Percentiles rank a stretch among this genome's conserved stretches.
These are phyloP conservation scores for Flabesymbios commensalis DNA, from an alignment of 2,888 invertebrate species.

Conservation along the genomic window DNA sequence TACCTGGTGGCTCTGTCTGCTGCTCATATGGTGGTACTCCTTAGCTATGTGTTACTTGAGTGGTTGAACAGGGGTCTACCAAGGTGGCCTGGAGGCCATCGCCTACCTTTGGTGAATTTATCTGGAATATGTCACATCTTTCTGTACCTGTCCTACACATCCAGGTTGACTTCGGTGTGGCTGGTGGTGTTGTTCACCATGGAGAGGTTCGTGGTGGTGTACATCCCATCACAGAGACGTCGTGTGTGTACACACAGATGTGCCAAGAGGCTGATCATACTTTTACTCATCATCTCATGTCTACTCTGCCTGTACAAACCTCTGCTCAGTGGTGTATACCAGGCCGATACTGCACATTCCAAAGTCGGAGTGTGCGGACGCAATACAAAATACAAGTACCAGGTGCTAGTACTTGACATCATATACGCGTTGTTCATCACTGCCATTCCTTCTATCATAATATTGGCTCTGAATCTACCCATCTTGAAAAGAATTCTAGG, in stretches of 20 bases:
- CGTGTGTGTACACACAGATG: conserved; percentile 45
- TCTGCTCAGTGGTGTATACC: conserved; percentile 36
- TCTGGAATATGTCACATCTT: conserved; percentile 73
- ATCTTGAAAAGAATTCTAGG: conserved; percentile 48
- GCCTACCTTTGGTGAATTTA: conserved; percentile 43
- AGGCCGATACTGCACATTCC: too few relatives aligned
- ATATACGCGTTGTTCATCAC: conserved; percentile 42
- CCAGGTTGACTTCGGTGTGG: conserved; percentile 55
- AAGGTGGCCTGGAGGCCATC: conserved; percentile 27
- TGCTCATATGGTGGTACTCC: conserved; percentile 72
- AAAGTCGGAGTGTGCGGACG: not conserved
- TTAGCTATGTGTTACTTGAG: conserved; percentile 64
- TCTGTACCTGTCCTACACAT: conserved; percentile 69
- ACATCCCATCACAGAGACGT: conserved; percentile 47
- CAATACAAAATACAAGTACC: conserved; percentile 31
- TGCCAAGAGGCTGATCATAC: conserved; percentile 42
- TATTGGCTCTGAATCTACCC: conserved; percentile 42
- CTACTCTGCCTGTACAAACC: conserved; percentile 48
- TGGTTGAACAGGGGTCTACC: conserved; percentile 52
- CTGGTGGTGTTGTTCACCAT: conserved; percentile 53
- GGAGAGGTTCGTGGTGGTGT: conserved; percentile 56
- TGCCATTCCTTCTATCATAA: conserved; percentile 23
- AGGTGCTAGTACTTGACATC: conserved; percentile 48
- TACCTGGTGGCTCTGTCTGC: conserved; percentile 81
- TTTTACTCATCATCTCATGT: conserved; percentile 37